These are phyloP conservation scores for Xenopus petersii DNA, from an alignment of 2,797 vertebrate genomes.

Conservation along the genomic window DNA sequence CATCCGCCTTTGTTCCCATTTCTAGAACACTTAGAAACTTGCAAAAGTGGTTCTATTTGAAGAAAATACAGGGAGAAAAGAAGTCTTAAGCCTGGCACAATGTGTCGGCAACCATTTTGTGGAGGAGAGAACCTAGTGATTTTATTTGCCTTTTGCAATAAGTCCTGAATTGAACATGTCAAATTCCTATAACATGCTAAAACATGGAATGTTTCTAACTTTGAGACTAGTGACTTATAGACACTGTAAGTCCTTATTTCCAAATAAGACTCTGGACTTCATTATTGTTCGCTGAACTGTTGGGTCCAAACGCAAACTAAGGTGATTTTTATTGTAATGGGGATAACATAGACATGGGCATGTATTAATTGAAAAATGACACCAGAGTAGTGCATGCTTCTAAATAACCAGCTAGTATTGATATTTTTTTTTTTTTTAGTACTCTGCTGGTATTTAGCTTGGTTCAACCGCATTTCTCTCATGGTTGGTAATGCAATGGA, in stretches of 20 bases:
- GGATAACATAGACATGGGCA: slow-evolving; percentile 57
- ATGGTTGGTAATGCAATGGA: slow-evolving; percentile 61
- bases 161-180: slow-evolving; percentile 91
- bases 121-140: slow-evolving; percentile 83
- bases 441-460: slow-evolving; percentile 60
- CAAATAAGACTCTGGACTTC: slow-evolving; percentile 85
- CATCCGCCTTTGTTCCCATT: slow-evolving; percentile 73
- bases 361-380: slow-evolving; percentile 54
- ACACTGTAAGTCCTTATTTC: slow-evolving; percentile 82
- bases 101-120: slow-evolving; percentile 82
- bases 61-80: slow-evolving; percentile 83
- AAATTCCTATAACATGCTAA: slow-evolving; percentile 85
- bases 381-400: slow-evolving; percentile 60
- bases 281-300: slow-evolving; percentile 75
- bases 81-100: slow-evolving; percentile 83
- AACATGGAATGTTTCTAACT: slow-evolving; percentile 85
- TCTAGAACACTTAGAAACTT: slow-evolving; percentile 86
- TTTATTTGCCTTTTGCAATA: slow-evolving; percentile 48
- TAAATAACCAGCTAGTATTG: slow-evolving; percentile 58
- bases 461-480: slow-evolving; percentile 65
- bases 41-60: slow-evolving; percentile 78
- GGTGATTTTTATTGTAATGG: slow-evolving; percentile 73
- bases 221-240: slow-evolving; percentile 84
- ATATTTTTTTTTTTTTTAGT: slow-evolving; percentile 49
- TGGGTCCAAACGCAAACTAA: slow-evolving; percentile 75